phyloP scores from a whole-genome alignment of 2,113 vertebrate genomes.

The Emydura subglobosa region DNA sequence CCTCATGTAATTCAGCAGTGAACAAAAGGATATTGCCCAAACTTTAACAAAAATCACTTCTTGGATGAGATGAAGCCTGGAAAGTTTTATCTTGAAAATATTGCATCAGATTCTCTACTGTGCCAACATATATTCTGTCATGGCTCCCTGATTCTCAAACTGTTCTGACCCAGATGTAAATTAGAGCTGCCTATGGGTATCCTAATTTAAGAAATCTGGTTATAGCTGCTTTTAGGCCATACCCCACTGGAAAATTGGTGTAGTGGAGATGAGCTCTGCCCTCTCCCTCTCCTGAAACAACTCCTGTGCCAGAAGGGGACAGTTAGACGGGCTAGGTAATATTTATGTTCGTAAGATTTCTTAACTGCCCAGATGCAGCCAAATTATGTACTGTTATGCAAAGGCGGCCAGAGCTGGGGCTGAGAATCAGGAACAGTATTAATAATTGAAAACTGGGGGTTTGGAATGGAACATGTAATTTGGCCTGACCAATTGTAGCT shows the following conservation, averaged over 20 bases:
- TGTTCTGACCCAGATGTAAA: not conserved
- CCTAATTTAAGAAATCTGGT: not conserved
- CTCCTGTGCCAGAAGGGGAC: not conserved
- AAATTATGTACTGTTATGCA: not conserved
- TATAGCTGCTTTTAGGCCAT: not conserved
- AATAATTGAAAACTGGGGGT: not conserved
- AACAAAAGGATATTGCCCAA: not conserved
- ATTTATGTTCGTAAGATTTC: not conserved
- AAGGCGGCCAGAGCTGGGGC: not conserved
- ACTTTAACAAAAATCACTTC: not conserved
- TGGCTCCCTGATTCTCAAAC: not conserved
- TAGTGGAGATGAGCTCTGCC: not conserved
- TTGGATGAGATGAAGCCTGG: not conserved
- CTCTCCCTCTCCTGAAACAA: not conserved
- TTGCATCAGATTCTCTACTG: not conserved
- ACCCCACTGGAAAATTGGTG: not conserved
- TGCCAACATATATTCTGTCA: not conserved
- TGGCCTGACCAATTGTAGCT: accelerated
- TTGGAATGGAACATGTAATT: accelerated
- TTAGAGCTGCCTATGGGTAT: not conserved
- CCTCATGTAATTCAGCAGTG: accelerated
- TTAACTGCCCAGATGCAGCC: not conserved
- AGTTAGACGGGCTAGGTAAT: not conserved
- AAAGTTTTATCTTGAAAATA: not conserved
- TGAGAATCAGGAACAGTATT: not conserved